Percentiles rank a stretch among this genome's conserved stretches.
These are phyloP conservation scores for Tetramorium simillimum DNA, from an alignment of 1,140 invertebrate species.

Conservation along the genomic window DNA sequence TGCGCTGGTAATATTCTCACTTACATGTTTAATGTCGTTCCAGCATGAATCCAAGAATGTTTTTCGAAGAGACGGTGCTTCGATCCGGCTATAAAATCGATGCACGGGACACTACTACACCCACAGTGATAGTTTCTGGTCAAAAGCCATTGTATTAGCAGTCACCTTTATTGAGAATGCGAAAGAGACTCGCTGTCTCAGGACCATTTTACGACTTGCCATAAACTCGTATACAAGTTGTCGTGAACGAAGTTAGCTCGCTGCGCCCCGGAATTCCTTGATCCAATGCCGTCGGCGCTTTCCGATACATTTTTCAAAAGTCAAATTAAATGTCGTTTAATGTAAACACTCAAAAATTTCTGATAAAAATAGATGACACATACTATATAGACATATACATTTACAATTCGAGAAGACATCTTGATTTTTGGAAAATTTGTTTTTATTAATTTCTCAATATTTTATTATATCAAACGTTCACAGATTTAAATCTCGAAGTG, in stretches of 20 bases:
- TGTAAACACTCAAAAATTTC: neutral
- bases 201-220: constrained; percentile 57
- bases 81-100: constrained; percentile 25
- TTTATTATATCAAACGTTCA: neutral
- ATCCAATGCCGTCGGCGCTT: neutral
- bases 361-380: neutral
- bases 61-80: neutral
- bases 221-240: constrained; percentile 51
- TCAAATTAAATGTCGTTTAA: constrained; percentile 9
- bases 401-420: neutral
- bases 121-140: constrained; percentile 8
- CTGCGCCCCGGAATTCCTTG: constrained; percentile 27
- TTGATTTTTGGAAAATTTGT: neutral
- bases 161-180: constrained; percentile 57
- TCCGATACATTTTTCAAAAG: constrained; percentile 20
- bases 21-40: neutral
- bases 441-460: neutral
- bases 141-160: constrained; percentile 57
- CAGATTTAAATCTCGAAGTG: neutral
- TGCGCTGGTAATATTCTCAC: neutral
- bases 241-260: constrained; percentile 16
- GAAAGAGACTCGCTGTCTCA: constrained; percentile 53
- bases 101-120: neutral
- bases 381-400: neutral
- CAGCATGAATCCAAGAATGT: neutral